phyloP scores from a whole-genome alignment of 2,797 vertebrate genomes.

The Rhynchotus rufescens region DNA sequence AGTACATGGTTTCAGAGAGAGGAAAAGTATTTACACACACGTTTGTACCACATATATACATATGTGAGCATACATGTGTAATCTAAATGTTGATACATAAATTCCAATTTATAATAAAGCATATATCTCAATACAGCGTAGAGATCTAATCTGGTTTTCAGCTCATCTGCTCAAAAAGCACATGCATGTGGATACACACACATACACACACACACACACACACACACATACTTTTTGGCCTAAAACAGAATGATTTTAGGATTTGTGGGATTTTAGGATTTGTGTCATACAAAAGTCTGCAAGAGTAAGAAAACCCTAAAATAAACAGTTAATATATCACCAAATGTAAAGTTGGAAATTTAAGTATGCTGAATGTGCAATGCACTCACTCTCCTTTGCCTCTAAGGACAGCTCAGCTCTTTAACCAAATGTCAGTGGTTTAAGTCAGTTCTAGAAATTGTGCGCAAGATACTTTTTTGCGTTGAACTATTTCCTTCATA shows the following conservation, averaged over 20 bases:
- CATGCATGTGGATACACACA: neutral
- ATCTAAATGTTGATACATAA: fast-evolving
- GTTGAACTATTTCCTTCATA: slow-evolving; percentile 21
- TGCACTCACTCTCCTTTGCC: neutral
- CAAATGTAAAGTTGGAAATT: neutral
- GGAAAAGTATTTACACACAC: neutral
- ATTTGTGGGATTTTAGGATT: neutral
- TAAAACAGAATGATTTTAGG: neutral
- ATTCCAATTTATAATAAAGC: fast-evolving
- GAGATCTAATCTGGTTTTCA: neutral
- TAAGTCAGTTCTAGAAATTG: neutral
- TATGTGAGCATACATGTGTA: neutral
- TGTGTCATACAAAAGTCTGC: neutral
- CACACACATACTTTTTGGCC: neutral
- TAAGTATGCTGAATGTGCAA: neutral
- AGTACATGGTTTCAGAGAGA: neutral
- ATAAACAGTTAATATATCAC: slow-evolving; percentile 7
- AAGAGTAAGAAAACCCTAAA: neutral
- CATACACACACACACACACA: neutral
- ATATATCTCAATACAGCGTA: neutral
- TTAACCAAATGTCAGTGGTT: neutral
- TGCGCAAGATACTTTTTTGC: neutral
- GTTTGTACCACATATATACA: neutral
- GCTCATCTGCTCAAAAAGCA: neutral
- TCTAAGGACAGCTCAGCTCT: neutral